These are phyloP conservation scores for Liparis tanakae DNA, from an alignment of 2,797 vertebrate species.

Conservation along the genomic window DNA sequence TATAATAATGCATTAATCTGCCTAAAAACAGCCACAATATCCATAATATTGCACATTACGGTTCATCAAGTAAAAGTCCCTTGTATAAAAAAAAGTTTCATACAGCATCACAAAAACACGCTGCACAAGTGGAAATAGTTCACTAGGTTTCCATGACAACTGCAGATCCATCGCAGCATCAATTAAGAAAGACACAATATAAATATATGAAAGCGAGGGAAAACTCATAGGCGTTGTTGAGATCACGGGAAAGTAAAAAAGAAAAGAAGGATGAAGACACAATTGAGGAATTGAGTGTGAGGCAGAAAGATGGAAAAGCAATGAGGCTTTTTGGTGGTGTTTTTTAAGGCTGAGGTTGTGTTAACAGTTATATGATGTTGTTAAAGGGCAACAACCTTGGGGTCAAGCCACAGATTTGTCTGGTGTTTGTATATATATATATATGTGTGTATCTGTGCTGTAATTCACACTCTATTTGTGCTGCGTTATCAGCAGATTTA, in stretches of 20 bases:
- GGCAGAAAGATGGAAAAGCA: constrained; percentile 6
- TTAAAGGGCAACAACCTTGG: constrained; percentile 31
- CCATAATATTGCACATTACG: not conserved
- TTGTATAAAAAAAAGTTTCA: constrained; percentile 6
- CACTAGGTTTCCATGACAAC: constrained; percentile 57
- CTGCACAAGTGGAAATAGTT: constrained; percentile 20
- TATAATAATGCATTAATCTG: too few species aligned
- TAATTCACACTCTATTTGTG: constrained; percentile 40
- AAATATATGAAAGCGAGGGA: not conserved
- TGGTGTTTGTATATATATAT: constrained; percentile 7
- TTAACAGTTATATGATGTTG: constrained; percentile 19
- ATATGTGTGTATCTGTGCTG: not conserved
- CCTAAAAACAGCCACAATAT: not conserved
- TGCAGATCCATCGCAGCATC: constrained; percentile 11
- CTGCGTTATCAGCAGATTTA: constrained; percentile 48
- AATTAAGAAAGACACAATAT: constrained; percentile 39
- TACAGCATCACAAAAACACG: constrained; percentile 18
- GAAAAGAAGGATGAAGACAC: not conserved
- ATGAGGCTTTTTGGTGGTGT: not conserved
- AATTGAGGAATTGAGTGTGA: constrained; percentile 4
- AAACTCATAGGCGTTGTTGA: constrained; percentile 1
- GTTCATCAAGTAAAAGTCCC: not conserved
- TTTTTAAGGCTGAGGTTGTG: not conserved
- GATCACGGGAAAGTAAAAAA: constrained; percentile 4
- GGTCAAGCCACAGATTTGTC: constrained; percentile 12